Conservation (phyloP, 2,888 invertebrate species). For the Drosophila prostipennis region DNA sequence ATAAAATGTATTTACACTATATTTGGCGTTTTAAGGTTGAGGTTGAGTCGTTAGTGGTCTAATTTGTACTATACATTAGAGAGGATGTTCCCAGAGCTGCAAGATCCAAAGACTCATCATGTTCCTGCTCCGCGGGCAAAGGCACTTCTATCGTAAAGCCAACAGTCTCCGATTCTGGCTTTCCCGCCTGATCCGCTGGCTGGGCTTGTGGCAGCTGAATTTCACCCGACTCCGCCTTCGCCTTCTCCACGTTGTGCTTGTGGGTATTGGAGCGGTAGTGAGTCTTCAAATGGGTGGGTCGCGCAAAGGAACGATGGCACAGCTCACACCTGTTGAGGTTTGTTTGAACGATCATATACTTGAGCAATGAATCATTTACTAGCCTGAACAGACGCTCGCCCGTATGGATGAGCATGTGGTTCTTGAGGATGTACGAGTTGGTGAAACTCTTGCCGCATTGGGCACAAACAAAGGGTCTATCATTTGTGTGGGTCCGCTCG, state of each 20-base stretch:
- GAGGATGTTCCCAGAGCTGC: slow-evolving; percentile 13
- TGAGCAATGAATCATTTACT: slow-evolving; percentile 9
- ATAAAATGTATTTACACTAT: slow-evolving; percentile 3
- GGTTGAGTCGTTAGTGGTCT: slow-evolving; percentile 3
- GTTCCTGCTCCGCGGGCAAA: slow-evolving; percentile 28
- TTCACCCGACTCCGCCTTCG: slow-evolving; percentile 6
- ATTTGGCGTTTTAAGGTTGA: slow-evolving; percentile 21
- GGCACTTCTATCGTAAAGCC: slow-evolving; percentile 36
- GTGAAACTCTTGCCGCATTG: slow-evolving; percentile 79
- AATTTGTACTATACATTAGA: slow-evolving; percentile 35
- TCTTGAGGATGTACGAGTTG: slow-evolving; percentile 79
- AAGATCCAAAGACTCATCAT: slow-evolving; percentile 18
- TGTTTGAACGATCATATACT: neutral
- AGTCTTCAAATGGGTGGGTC: slow-evolving; percentile 81
- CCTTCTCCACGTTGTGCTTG: slow-evolving; percentile 76
- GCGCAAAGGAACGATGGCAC: slow-evolving; percentile 82
- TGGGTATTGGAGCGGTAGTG: slow-evolving; percentile 81
- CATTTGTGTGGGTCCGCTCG: slow-evolving; percentile 80
- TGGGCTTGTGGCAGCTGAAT: slow-evolving; percentile 6
- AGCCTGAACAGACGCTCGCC: slow-evolving; percentile 78
- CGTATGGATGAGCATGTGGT: slow-evolving; percentile 79
- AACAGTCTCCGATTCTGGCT: slow-evolving; percentile 5
- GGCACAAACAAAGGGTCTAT: slow-evolving; percentile 73
- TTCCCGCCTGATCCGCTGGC: neutral
- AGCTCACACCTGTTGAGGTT: slow-evolving; percentile 70